These are phyloP conservation scores for Amazona guildingii DNA, from an alignment of 2,113 vertebrate species.

Conservation along the genomic window DNA sequence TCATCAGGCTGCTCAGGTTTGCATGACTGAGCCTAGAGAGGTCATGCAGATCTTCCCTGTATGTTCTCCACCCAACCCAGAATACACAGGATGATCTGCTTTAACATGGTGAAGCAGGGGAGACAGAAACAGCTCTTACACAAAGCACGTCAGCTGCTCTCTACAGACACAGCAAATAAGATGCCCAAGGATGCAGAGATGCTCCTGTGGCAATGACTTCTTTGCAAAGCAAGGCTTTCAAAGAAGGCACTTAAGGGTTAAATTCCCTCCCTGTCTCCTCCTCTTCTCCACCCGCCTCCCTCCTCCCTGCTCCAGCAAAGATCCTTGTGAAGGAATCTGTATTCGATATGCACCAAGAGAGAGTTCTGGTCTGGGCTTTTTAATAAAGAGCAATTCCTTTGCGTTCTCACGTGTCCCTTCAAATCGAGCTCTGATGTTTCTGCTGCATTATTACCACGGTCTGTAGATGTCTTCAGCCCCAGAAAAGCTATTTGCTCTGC, in stretches of 20 bases:
- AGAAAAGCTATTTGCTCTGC: slow-evolving; percentile 28
- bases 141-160: not conserved
- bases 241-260: slow-evolving; percentile 24
- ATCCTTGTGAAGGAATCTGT: not conserved
- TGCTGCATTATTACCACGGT: not conserved
- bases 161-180: not conserved
- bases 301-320: not conserved
- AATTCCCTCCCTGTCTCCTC: not conserved
- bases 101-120: not conserved
- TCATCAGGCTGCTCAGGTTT: not conserved
- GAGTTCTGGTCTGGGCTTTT: slow-evolving; percentile 17
- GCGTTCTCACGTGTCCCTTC: slow-evolving; percentile 49
- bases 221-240: not conserved
- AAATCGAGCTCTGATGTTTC: slow-evolving; percentile 40
- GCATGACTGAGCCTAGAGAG: not conserved
- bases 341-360: slow-evolving; percentile 16
- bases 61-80: not conserved
- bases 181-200: not conserved
- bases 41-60: not conserved
- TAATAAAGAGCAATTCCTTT: slow-evolving; percentile 60
- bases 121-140: not conserved
- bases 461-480: slow-evolving; percentile 47
- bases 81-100: not conserved
- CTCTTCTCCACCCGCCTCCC: not conserved
- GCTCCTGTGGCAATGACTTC: not conserved